Evolutionary conservation across 2,797 vertebrate species (phyloP), one percentile per base, ranked within the genome.

Genomic region (Tarsius wallacei): DNA sequence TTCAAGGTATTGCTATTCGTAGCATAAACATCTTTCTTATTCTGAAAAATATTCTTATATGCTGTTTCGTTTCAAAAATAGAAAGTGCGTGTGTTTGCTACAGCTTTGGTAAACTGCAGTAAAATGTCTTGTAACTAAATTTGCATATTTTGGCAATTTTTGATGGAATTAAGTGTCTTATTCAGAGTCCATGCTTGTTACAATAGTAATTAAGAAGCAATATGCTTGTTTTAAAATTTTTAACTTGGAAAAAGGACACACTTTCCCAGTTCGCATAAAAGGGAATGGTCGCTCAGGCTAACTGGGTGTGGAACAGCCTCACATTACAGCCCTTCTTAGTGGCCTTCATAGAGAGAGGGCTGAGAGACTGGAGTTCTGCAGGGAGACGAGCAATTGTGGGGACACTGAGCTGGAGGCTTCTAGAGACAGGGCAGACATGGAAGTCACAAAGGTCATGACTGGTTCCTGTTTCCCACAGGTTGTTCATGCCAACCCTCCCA

Each of bases 51-150:
- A 6, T 51, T 74, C 26, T 91, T 88, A 42, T 16, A 76, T 5
- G 59, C 53, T 90, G 91, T 81, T 85, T 91, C 64, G 36, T 49
- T 89, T 85, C 92, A 57, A 31, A 89, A 16, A 86, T 24, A 22
- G 66, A 87, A 85, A 53, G 59, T 73, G 28, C 61, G 28, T 78
- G 66, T 94, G 91, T 91, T 96, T 89, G 55, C 80, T 68, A 85
- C 59, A 57, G 36, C 42, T 89, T 89, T 51, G 66, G 53, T 59
- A 97, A 84, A 82, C 81, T 76, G 81, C 57, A n/a, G 86, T n/a
- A 26, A 90, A 78, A 36, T 57, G 73, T 33, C 89, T 91, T 63
- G 31, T 82, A 76, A 92, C 85, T 89, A 76, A 42, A 71, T 90
- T 33, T 47, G 16, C 82, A 17, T 82, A 51, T 94, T 90, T 94